Base-by-base conservation (phyloP, 2,113 vertebrate species). In the Lynx canadensis region DNA sequence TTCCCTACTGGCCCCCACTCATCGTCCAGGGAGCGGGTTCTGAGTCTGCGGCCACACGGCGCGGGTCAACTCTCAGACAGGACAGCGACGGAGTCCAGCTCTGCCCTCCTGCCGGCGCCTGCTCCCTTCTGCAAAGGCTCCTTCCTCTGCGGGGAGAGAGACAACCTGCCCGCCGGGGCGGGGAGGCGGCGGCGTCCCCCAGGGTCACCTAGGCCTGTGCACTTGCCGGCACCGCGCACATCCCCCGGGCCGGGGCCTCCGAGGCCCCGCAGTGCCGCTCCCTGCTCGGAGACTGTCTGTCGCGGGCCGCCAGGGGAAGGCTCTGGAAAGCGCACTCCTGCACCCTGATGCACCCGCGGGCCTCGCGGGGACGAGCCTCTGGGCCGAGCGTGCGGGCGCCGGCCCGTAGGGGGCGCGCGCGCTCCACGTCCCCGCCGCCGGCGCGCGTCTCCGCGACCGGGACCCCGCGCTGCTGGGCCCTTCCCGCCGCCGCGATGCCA, bases 341-440 rank as follows among this genome's bases (percentile, higher is more conserved):
- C 68, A 4, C 7, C 31, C 66, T 4, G 33, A 36, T 19, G 4
- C n/a, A 9, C 5, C 29, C 25, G 60, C 63, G 2, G 12, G 5
- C 27, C 6, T 11, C 3, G 27, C 63, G 12, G 63, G 25, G 25
- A 14, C 15, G 29, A 66, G 66, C 31, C 14, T 19, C 33, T 6
- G 66, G 5, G 33, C 33, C 33, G 16, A 19, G 68, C 0, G 68
- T 69, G 69, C 71, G 4, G 36, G 4, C 21, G n/a, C 36, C 68
- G 76, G 98, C 96, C 99, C 99, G 99, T 98, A 99, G 99, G 99
- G 99, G 99, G 99, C 99, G 99, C 99, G 99, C 98, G 99, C 99
- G 99, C 99, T 99, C 99, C 99, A 99, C 98, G 98, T 98, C 50
- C 29, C 48, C 3, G 66, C 50, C 0, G 27, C 19, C n/a, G 25